Conservation (phyloP, 2,113 vertebrate species). For the Eublepharis macularius region DNA sequence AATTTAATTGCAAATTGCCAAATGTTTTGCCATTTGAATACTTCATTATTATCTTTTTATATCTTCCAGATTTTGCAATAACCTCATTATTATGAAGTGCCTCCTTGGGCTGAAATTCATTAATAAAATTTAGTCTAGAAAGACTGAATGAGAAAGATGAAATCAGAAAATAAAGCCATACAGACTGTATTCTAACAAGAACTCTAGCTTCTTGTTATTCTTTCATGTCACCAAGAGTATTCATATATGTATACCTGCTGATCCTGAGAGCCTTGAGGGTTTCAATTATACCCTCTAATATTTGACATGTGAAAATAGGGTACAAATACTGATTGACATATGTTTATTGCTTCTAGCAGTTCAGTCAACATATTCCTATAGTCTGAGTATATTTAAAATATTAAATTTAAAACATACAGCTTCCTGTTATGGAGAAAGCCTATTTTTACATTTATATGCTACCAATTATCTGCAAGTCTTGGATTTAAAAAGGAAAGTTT, state of each 20-base stretch:
- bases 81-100: conserved; percentile 19
- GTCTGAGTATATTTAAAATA: background rate
- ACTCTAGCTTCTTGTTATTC: background rate
- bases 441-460: background rate
- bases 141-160: conserved; percentile 40
- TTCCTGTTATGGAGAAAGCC: background rate
- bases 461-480: background rate
- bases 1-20: conserved; percentile 36
- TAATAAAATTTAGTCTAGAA: conserved; percentile 21
- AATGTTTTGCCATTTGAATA: conserved; percentile 49
- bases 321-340: background rate
- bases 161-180: conserved; percentile 9
- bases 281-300: background rate
- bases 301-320: background rate
- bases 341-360: background rate
- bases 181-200: conserved; percentile 9
- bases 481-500: background rate
- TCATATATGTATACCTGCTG: background rate
- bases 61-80: conserved; percentile 36
- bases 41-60: conserved; percentile 34
- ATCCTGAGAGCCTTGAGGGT: background rate
- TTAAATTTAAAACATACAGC: background rate
- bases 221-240: background rate
- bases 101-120: conserved; percentile 36
- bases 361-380: background rate